These are phyloP conservation scores for Heliconius melpomene DNA, from an alignment of 1,140 invertebrate species.

Conservation along the genomic window DNA sequence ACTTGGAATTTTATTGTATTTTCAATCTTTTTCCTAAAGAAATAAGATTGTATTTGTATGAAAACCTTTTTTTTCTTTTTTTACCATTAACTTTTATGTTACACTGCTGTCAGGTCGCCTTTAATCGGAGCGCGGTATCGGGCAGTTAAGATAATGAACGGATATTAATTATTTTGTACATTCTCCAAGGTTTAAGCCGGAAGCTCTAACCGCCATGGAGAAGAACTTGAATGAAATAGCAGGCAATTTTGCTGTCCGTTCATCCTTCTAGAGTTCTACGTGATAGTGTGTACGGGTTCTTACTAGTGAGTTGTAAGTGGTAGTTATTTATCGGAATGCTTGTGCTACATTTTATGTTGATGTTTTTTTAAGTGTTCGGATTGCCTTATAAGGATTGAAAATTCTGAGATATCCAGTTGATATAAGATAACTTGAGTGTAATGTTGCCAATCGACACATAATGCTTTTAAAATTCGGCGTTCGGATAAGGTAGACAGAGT, in stretches of 20 bases:
- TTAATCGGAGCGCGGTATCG: slow-evolving; percentile 35
- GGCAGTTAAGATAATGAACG: slow-evolving; percentile 43
- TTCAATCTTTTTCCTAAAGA: neutral
- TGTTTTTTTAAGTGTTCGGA: no score
- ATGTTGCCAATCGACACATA: no score
- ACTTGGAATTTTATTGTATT: neutral
- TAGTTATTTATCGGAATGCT: slow-evolving; percentile 1
- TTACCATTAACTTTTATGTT: slow-evolving; percentile 34
- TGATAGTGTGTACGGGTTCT: neutral
- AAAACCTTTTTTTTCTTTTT: slow-evolving; percentile 12
- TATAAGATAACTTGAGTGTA: no score
- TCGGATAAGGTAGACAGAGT: no score
- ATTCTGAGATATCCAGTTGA: no score
- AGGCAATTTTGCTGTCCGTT: slow-evolving; percentile 23
- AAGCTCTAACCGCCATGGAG: slow-evolving; percentile 28
- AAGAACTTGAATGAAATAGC: slow-evolving; percentile 24
- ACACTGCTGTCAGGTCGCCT: slow-evolving; percentile 32
- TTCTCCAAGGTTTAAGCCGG: slow-evolving; percentile 29
- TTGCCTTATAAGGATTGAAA: no score
- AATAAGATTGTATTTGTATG: neutral
- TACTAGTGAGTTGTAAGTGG: slow-evolving; percentile 3
- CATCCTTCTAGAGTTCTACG: neutral
- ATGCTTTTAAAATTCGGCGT: no score
- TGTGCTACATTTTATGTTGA: neutral
- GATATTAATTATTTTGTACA: slow-evolving; percentile 42